phyloP scores from a whole-genome alignment of 2,113 vertebrate genomes.

The Ivindomyrus marchei region DNA sequence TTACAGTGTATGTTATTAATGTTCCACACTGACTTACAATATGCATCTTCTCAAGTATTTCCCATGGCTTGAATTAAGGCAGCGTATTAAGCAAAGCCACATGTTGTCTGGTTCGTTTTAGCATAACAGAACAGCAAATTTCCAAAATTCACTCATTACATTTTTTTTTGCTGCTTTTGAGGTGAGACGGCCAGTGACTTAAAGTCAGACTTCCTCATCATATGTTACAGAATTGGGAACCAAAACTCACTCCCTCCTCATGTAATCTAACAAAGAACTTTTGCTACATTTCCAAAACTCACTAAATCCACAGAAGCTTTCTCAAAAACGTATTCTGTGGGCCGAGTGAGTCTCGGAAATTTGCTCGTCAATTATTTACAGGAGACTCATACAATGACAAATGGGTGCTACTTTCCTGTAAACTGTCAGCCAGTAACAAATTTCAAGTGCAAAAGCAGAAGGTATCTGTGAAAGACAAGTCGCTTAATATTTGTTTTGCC shows the following conservation, averaged over 20 bases:
- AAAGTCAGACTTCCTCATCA: neutral
- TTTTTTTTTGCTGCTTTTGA: neutral
- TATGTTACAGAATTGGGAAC: neutral
- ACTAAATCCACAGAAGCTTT: neutral
- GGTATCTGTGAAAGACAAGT: neutral
- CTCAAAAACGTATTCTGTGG: neutral
- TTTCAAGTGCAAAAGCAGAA: neutral
- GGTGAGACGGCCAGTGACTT: neutral
- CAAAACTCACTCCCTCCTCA: neutral
- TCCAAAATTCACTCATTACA: neutral
- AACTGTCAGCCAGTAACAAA: neutral
- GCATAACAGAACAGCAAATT: neutral
- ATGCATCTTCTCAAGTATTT: neutral
- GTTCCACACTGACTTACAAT: neutral
- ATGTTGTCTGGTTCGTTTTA: neutral
- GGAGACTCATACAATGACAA: neutral
- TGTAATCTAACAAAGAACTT: neutral
- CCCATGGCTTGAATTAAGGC: neutral
- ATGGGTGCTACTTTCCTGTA: neutral
- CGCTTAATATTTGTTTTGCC: neutral
- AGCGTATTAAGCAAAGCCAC: neutral
- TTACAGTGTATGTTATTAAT: neutral
- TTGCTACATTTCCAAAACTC: neutral
- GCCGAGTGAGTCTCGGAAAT: neutral
- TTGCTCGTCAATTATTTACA: neutral